Conservation (phyloP, 2,797 vertebrate genomes). For the Platalea minor region DNA sequence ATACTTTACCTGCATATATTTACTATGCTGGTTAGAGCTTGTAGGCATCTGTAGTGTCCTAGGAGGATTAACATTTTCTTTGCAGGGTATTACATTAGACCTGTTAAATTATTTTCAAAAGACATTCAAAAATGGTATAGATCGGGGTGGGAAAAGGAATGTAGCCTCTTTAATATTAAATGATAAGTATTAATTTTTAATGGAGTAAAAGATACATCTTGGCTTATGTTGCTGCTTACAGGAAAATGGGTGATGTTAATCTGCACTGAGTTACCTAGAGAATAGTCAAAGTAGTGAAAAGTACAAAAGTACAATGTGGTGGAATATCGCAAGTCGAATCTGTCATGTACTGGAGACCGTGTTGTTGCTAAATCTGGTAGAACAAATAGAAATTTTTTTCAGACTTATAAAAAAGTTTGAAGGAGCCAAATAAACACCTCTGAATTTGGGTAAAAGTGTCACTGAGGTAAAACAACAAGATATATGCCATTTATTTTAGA, state of each 20-base stretch:
- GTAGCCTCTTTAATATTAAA: slow-evolving; percentile 61
- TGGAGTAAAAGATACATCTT: slow-evolving; percentile 48
- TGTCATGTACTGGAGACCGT: neutral
- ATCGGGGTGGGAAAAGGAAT: neutral
- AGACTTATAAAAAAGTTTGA: neutral
- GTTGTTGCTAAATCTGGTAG: neutral
- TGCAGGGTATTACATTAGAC: neutral
- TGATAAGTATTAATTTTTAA: slow-evolving; percentile 59
- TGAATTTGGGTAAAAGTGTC: neutral
- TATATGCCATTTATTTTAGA: neutral
- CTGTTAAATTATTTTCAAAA: slow-evolving; percentile 61
- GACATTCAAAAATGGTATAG: slow-evolving; percentile 37
- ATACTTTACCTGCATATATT: neutral
- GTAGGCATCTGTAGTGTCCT: neutral
- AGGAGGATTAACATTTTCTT: slow-evolving; percentile 21
- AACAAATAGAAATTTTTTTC: neutral
- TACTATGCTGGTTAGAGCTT: neutral
- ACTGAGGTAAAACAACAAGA: neutral
- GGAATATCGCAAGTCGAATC: neutral
- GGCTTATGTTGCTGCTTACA: slow-evolving; percentile 45
- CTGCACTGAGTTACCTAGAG: slow-evolving; percentile 34
- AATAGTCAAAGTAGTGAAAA: slow-evolving; percentile 35
- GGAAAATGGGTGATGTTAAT: slow-evolving; percentile 48
- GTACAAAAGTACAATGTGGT: slow-evolving; percentile 4
- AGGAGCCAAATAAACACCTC: neutral